Evolutionary conservation across 2,797 vertebrate genomes (phyloP), one percentile per base, ranked within the genome.

Genomic region (Semaprochilodus insignis): DNA sequence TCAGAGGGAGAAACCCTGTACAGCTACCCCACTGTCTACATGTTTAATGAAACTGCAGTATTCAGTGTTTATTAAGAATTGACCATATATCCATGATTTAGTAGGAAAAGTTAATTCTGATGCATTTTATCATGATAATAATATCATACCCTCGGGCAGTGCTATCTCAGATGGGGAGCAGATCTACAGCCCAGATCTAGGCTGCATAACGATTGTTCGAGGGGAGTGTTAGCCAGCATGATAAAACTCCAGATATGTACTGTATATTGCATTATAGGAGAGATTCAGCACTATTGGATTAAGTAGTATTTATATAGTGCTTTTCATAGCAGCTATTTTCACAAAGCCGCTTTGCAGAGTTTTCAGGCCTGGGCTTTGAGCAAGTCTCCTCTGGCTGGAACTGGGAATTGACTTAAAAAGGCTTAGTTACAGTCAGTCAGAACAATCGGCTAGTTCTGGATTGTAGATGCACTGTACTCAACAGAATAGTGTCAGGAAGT

Each of bases 401-500:
- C 19, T 67, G 19, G 34, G 65, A 55, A 55, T 21, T 74, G 55
- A 51, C 21, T 73, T 54, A 63, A 73, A 44, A 36, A 34, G 78
- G 59, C 23, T 80, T 52, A 36, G 59, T 36, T 80, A 80, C 69
- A 65, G 69, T 63, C 78, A 36, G 44, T 54, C 48, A 52, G n/a
- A 21, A 31, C 6, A 31, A 27, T 7, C 3, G 13, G 23, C 48
- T 52, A 31, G 52, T 27, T 54, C 16, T 54, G 27, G 52, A 54
- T 73, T 25, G 17, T 8, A 73, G 7, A 73, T 54, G 51, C 55
- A 52, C 40, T 25, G 21, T 7, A 72, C 23, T 7, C 40, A 31
- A 8, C 17, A 27, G 4, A 23, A n/a, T 27, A 3, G 16, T 52
- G 6, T 19, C 23, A 11, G 70, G 25, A 54, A 54, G 51, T 19